Evolutionary conservation across 1,140 invertebrate genomes (phyloP).

Genomic region (Phymorhynchus buccinoides): DNA sequence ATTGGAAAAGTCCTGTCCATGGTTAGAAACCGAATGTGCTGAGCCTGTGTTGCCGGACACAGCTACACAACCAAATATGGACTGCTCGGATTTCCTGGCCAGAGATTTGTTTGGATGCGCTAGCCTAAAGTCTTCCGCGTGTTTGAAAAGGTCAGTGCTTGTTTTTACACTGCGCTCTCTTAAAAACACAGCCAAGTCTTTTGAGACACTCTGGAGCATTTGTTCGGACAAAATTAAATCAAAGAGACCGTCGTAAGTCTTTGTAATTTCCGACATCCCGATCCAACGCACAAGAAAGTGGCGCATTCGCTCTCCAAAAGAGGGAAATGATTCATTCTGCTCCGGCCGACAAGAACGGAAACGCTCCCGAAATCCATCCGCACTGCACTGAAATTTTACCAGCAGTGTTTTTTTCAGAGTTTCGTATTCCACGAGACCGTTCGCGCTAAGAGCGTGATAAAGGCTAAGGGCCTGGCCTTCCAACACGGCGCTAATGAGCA

Average conservation of each 20-base stretch:
- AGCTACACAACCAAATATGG: not conserved
- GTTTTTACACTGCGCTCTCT: not conserved
- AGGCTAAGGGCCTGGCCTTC: not conserved
- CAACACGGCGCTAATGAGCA: not conserved
- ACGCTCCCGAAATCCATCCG: not conserved
- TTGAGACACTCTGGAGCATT: not conserved
- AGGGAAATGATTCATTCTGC: not conserved
- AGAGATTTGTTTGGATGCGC: not conserved
- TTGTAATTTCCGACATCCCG: not conserved
- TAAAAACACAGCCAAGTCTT: conserved; percentile 19
- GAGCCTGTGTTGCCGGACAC: not conserved
- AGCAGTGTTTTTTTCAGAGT: not conserved
- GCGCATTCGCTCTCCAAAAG: not conserved
- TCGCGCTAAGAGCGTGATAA: not conserved
- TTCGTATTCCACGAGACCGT: not conserved
- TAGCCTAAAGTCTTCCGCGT: not conserved
- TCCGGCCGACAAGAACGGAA: conserved; percentile 11
- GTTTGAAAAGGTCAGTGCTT: not conserved
- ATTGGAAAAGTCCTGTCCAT: too few relatives aligned
- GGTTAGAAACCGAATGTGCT: not conserved
- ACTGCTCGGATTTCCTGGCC: not conserved
- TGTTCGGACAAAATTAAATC: conserved; percentile 19
- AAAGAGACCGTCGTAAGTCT: not conserved
- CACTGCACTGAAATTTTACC: not conserved
- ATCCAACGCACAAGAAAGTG: not conserved